Conservation (phyloP, 2,888 invertebrate genomes). For the Ephialtes manifestator region DNA sequence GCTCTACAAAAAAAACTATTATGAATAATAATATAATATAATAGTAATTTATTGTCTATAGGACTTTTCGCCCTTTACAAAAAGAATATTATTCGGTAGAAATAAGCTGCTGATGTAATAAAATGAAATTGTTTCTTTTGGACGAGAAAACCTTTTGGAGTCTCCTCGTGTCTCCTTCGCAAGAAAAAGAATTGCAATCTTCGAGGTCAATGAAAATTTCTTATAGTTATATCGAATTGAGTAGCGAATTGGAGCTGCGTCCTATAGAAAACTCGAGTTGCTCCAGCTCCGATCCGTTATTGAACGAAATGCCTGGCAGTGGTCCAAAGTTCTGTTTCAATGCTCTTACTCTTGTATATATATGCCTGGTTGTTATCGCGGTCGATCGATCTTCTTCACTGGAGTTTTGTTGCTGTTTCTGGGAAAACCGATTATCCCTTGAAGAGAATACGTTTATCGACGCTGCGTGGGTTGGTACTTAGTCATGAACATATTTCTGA, state of each 20-base stretch:
- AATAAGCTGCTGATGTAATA: neutral
- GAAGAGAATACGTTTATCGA: constrained; percentile 1
- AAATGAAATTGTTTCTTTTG: constrained; percentile 12
- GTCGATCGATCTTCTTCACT: constrained; percentile 25
- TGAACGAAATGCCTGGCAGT: constrained; percentile 50
- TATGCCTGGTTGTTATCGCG: constrained; percentile 27
- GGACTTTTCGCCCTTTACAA: too few species aligned
- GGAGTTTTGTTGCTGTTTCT: neutral
- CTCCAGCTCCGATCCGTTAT: constrained; percentile 37
- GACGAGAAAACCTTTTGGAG: constrained; percentile 12
- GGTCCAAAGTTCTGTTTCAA: constrained; percentile 44
- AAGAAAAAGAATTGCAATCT: constrained; percentile 1
- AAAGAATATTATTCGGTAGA: neutral
- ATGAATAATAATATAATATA: too few species aligned
- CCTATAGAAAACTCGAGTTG: neutral
- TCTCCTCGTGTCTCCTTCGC: neutral
- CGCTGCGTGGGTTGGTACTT: constrained; percentile 4
- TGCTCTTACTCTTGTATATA: neutral
- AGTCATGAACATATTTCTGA: constrained; percentile 1
- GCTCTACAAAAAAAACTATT: too few species aligned
- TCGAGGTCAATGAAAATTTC: constrained; percentile 8
- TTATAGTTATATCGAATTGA: constrained; percentile 16
- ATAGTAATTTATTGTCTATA: too few species aligned
- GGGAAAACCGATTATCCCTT: neutral
- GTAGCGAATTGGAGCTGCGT: neutral